Conservation (phyloP, 2,888 invertebrate genomes). For the Cosmia trapezina region DNA sequence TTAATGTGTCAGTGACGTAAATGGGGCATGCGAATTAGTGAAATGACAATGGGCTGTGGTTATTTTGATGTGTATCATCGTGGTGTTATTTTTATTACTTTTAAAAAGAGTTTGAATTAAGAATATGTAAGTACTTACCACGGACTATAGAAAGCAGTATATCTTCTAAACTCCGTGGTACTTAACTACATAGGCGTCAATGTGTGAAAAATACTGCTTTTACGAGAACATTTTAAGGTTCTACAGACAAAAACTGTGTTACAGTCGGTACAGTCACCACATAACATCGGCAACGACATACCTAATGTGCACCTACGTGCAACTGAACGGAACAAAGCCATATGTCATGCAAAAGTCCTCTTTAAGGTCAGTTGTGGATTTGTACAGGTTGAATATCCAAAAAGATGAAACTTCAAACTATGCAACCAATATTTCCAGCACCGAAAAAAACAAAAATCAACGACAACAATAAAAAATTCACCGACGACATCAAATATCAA, state of each 20-base stretch:
- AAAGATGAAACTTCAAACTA: constrained; percentile 17
- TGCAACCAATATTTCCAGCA: constrained; percentile 5
- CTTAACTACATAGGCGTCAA: too few species aligned
- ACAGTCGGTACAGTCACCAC: background rate
- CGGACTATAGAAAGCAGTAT: too few species aligned
- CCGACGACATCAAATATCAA: constrained; percentile 18
- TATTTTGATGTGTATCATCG: constrained; percentile 12
- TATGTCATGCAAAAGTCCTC: background rate
- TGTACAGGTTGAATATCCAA: background rate
- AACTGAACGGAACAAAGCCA: background rate
- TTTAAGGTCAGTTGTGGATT: background rate
- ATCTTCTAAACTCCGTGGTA: too few species aligned
- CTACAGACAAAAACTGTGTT: background rate
- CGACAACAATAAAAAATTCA: background rate
- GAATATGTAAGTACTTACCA: background rate
- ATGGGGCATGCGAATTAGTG: constrained; percentile 45
- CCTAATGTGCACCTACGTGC: background rate
- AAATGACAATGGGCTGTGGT: constrained; percentile 8
- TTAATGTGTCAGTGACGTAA: constrained; percentile 37
- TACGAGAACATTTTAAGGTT: background rate
- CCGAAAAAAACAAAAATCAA: constrained; percentile 6
- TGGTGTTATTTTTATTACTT: background rate
- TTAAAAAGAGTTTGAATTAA: background rate
- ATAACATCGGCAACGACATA: background rate
- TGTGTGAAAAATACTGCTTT: too few species aligned